Evolutionary conservation across 1,140 invertebrate genomes (phyloP).

Genomic region (Lepidurus apus): DNA sequence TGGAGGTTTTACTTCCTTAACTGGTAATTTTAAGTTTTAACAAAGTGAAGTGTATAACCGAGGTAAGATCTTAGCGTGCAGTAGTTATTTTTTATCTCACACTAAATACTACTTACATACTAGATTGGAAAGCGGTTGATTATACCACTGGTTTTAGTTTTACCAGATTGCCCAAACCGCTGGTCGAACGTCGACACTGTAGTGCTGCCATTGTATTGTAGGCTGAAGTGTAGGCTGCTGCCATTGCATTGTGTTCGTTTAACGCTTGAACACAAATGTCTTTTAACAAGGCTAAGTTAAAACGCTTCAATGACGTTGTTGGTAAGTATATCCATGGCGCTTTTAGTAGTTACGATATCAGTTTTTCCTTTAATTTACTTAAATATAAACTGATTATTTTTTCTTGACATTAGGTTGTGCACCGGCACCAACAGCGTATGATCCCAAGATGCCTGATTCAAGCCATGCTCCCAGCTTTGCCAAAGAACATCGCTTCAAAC

Average conservation of each 20-base stretch:
- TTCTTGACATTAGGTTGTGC: slow-evolving; percentile 24
- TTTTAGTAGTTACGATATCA: not conserved
- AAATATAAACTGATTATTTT: not conserved
- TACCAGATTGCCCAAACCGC: no score
- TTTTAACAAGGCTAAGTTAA: not conserved
- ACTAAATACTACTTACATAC: no score
- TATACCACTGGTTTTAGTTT: no score
- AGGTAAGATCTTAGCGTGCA: no score
- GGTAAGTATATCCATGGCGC: not conserved
- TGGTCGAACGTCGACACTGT: no score
- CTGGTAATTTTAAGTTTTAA: no score
- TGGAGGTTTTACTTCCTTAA: not conserved
- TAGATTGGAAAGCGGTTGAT: no score
- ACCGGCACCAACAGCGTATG: slow-evolving; percentile 32
- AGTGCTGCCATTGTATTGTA: no score
- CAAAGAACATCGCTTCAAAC: slow-evolving; percentile 25
- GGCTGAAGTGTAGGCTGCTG: no score
- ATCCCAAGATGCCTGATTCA: slow-evolving; percentile 27
- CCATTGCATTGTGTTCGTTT: not conserved
- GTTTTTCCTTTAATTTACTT: not conserved
- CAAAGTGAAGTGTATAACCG: no score
- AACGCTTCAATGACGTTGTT: not conserved
- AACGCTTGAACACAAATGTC: not conserved
- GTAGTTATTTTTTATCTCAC: no score
- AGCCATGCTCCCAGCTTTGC: not conserved